phyloP scores from a whole-genome alignment of 2,113 vertebrate genomes.

The Mus spicilegus region DNA sequence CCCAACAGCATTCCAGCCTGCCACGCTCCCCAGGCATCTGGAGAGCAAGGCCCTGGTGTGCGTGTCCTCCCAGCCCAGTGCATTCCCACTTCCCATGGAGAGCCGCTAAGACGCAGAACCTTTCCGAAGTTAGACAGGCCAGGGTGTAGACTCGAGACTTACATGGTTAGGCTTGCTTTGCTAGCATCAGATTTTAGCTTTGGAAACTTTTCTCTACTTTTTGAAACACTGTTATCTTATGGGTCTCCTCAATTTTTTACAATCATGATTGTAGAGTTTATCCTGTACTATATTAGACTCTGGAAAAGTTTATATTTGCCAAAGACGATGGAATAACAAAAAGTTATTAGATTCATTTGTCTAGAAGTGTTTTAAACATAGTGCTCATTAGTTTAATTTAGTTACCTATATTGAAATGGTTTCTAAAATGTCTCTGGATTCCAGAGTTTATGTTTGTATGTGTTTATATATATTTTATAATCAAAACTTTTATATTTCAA shows the following conservation, averaged over 20 bases:
- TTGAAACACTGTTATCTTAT: background rate
- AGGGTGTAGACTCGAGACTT: constrained; percentile 6
- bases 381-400: constrained; percentile 39
- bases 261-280: constrained; percentile 38
- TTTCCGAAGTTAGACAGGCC: constrained; percentile 3
- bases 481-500: constrained; percentile 74
- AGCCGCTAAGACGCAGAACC: background rate
- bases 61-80: background rate
- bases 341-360: constrained; percentile 39
- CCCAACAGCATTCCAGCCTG: background rate
- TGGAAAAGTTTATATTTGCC: background rate
- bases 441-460: background rate
- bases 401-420: constrained; percentile 15
- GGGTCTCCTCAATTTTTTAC: background rate
- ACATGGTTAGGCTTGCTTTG: background rate
- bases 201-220: constrained; percentile 28
- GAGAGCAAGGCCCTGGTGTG: background rate
- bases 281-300: constrained; percentile 39
- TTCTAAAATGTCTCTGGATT: constrained; percentile 56
- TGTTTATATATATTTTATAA: constrained; percentile 5
- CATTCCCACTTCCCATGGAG: background rate
- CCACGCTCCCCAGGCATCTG: too few relatives aligned
- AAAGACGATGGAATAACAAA: constrained; percentile 31
- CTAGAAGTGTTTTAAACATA: constrained; percentile 51
- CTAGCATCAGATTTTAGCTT: background rate